Conservation (phyloP, 2,888 invertebrate species). For the Sarcophaga carnaria region DNA sequence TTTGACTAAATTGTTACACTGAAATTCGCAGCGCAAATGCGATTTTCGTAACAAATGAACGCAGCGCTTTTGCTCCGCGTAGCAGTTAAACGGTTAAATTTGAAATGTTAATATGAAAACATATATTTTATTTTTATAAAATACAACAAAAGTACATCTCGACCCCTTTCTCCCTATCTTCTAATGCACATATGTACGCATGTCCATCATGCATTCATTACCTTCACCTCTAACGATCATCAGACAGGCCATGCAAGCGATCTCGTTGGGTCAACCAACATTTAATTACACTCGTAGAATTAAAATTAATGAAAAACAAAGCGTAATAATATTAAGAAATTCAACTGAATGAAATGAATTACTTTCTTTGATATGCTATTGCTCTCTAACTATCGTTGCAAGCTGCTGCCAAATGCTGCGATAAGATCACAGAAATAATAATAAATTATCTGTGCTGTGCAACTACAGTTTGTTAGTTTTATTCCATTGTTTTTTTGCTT, state of each 20-base stretch:
- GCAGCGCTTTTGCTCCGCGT: too few relatives aligned
- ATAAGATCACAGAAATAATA: not conserved
- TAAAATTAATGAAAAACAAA: not conserved
- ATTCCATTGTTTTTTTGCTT: slow-evolving; percentile 10
- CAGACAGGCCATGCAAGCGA: not conserved
- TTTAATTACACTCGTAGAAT: not conserved
- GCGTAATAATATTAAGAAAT: not conserved
- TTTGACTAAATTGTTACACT: too few relatives aligned
- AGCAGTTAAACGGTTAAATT: too few relatives aligned
- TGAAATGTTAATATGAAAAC: too few relatives aligned
- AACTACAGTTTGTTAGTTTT: not conserved
- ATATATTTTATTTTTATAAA: too few relatives aligned
- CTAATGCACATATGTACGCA: not conserved
- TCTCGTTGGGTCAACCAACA: not conserved
- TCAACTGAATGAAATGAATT: slow-evolving; percentile 12
- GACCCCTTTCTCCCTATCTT: not conserved
- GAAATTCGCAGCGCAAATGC: too few relatives aligned
- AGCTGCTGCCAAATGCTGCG: too few relatives aligned
- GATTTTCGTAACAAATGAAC: too few relatives aligned
- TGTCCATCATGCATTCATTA: not conserved
- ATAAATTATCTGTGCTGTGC: not conserved
- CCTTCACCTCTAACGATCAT: not conserved
- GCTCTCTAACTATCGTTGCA: not conserved
- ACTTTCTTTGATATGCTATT: slow-evolving; percentile 16
- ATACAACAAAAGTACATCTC: too few relatives aligned